These are phyloP conservation scores for Salticus scenicus DNA, from an alignment of 2,888 invertebrate species.

Conservation along the genomic window DNA sequence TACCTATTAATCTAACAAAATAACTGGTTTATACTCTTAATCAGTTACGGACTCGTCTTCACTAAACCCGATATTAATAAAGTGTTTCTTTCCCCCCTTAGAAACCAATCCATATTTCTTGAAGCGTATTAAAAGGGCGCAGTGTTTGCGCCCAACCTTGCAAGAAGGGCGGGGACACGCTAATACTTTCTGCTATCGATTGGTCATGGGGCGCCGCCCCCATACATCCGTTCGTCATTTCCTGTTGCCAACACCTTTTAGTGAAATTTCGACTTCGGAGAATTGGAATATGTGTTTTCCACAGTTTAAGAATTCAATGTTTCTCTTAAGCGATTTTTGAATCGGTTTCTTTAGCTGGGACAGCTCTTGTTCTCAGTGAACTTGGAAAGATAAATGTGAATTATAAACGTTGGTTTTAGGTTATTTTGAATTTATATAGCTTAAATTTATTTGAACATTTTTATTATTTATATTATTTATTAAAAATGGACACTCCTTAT, in stretches of 20 bases:
- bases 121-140: not conserved
- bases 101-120: constrained; percentile 8
- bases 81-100: not conserved
- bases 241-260: constrained; percentile 52
- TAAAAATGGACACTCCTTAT: too few species aligned
- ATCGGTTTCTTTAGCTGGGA: too few species aligned
- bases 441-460: too few species aligned
- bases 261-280: not conserved
- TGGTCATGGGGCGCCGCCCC: constrained; percentile 61
- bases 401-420: too few species aligned
- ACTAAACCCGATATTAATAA: not conserved
- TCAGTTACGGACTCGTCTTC: not conserved
- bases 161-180: constrained; percentile 38
- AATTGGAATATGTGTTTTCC: too few species aligned
- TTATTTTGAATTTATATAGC: too few species aligned
- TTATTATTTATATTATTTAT: too few species aligned
- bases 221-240: constrained; percentile 53
- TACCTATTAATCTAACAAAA: not conserved
- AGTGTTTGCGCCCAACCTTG: not conserved
- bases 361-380: too few species aligned
- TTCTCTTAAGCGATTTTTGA: too few species aligned
- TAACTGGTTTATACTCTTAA: not conserved
- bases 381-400: too few species aligned
- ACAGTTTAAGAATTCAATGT: too few species aligned
- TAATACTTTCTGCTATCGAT: constrained; percentile 54